Percentiles rank a stretch among this genome's conserved stretches.
Conservation (phyloP, 2,797 vertebrate genomes). For the Typhlichthys eigenmanni region DNA sequence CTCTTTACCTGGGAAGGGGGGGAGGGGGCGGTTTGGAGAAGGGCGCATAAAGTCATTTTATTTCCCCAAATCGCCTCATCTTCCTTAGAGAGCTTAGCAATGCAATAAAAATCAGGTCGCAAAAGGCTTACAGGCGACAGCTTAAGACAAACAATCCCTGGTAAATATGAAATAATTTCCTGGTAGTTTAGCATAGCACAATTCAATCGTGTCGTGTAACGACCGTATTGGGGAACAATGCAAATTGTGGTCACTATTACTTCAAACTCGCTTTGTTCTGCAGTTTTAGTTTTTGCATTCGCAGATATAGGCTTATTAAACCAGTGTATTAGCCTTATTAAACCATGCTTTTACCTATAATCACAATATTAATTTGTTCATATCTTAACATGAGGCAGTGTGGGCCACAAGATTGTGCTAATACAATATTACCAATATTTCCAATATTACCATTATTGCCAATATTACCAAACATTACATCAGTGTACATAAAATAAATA, state of each 20-base stretch:
- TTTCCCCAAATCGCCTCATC: conserved; percentile 45
- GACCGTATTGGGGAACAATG: background rate
- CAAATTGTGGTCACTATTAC: conserved; percentile 4
- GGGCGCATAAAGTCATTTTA: conserved; percentile 27
- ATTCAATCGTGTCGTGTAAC: conserved; percentile 25
- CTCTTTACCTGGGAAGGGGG: conserved; percentile 9
- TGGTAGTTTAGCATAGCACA: conserved; percentile 16
- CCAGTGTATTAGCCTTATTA: too few species aligned
- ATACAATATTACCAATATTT: too few species aligned
- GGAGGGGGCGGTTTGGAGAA: background rate
- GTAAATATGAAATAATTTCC: conserved; percentile 41
- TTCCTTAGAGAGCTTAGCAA: conserved; percentile 47
- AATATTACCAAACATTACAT: too few species aligned
- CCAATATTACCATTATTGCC: too few species aligned
- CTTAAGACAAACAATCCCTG: conserved; percentile 46
- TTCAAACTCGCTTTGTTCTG: conserved; percentile 32
- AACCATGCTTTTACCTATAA: too few species aligned
- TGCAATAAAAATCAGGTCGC: conserved; percentile 46
- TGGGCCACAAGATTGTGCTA: too few species aligned
- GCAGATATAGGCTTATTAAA: too few species aligned
- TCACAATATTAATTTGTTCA: too few species aligned
- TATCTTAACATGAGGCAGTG: too few species aligned
- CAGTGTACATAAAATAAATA: too few species aligned
- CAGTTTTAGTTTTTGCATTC: background rate
- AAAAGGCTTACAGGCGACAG: conserved; percentile 47